A percentile compares a stretch with the other conserved stretches of the same genome.
These are phyloP conservation scores for Dolichopus griseipennis DNA, from an alignment of 2,888 invertebrate genomes.

Conservation along the genomic window DNA sequence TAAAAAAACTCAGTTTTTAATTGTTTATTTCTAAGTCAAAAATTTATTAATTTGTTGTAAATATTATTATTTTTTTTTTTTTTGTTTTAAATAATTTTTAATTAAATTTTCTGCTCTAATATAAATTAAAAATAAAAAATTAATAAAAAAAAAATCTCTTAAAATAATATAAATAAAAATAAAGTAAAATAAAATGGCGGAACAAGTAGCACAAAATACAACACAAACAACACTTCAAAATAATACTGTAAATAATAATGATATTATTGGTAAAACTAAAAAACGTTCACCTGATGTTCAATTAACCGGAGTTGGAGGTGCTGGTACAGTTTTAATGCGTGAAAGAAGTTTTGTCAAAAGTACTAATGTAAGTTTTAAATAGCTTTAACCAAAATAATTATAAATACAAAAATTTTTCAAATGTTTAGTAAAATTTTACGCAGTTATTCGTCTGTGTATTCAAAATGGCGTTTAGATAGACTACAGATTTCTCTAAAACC, in stretches of 20 bases:
- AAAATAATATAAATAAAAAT: constrained; percentile 12
- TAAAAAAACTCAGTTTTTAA: constrained; percentile 8
- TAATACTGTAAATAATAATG: constrained; percentile 39
- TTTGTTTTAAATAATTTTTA: constrained; percentile 1
- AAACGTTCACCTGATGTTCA: constrained; percentile 36
- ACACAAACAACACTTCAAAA: constrained; percentile 25
- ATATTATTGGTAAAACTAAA: constrained; percentile 32
- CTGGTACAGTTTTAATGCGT: constrained; percentile 45
- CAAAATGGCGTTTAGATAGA: too few species aligned
- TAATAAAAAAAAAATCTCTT: not conserved
- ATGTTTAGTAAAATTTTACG: too few species aligned
- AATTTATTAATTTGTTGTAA: constrained; percentile 15
- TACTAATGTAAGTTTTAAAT: not conserved
- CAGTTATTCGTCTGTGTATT: too few species aligned
- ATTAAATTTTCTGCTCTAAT: too few species aligned
- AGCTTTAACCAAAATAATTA: too few species aligned
- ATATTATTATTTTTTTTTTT: constrained; percentile 12
- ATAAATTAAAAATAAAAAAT: too few species aligned
- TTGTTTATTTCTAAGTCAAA: constrained; percentile 3
- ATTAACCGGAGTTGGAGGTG: constrained; percentile 13
- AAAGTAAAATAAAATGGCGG: constrained; percentile 32
- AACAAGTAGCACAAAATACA: constrained; percentile 33
- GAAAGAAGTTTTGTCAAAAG: constrained; percentile 61
- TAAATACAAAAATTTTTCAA: too few species aligned
- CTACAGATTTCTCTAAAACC: too few species aligned